Evolutionary conservation across 2,113 vertebrate genomes (phyloP).

Genomic region (Notarius lentiginosus): DNA sequence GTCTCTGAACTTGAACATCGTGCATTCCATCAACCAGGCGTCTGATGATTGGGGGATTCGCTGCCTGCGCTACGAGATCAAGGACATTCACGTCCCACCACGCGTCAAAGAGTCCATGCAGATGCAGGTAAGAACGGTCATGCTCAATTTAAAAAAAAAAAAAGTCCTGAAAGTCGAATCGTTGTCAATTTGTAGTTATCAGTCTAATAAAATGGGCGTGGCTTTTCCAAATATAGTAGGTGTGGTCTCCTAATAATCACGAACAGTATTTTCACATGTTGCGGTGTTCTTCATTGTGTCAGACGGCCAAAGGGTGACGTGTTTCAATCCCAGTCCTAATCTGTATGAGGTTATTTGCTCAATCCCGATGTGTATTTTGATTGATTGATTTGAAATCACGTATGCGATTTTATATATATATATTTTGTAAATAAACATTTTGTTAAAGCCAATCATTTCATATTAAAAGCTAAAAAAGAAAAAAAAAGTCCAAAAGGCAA

Average conservation of each 20-base stretch:
- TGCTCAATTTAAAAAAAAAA: background rate
- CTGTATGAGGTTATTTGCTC: too few relatives aligned
- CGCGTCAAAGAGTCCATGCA: constrained; percentile 97
- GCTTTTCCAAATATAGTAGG: background rate
- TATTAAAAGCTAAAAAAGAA: too few relatives aligned
- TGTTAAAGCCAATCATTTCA: background rate
- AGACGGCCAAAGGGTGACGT: background rate
- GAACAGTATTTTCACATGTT: background rate
- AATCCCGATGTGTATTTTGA: background rate
- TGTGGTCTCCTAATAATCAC: background rate
- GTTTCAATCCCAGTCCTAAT: background rate
- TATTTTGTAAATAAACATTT: too few relatives aligned
- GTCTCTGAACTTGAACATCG: constrained; percentile 87
- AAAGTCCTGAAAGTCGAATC: background rate
- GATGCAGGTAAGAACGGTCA: constrained; percentile 86
- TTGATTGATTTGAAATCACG: background rate
- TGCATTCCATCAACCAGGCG: constrained; percentile 94
- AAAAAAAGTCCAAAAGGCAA: too few relatives aligned
- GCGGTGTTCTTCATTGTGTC: background rate
- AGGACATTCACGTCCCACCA: constrained; percentile 94
- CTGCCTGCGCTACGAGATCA: constrained; percentile 95
- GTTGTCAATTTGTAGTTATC: background rate
- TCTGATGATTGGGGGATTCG: constrained; percentile 93
- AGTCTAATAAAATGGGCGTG: background rate
- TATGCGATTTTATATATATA: too few relatives aligned